phyloP scores from a whole-genome alignment of 2,113 vertebrate species.

The Notarius quadriscutis region DNA sequence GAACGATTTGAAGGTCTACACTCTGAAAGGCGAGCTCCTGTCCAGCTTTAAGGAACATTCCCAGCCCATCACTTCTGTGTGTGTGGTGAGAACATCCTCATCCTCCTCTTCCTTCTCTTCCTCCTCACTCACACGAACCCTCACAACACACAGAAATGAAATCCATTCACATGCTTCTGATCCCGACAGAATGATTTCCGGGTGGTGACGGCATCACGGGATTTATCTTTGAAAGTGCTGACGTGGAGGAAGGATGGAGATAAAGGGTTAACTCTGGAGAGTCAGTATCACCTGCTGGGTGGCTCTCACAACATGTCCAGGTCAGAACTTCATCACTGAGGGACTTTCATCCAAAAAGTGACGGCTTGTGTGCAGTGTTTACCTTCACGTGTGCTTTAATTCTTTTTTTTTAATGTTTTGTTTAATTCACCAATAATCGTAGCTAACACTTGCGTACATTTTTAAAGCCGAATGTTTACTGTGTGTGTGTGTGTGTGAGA shows the following conservation, averaged over 20 bases:
- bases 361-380: not conserved
- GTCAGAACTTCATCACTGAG: conserved; percentile 25
- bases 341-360: too few relatives aligned
- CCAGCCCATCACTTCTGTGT: conserved; percentile 71
- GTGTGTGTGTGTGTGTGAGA: not conserved
- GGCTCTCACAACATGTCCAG: conserved; percentile 74
- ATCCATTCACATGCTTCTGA: not conserved
- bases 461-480: not conserved
- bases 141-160: not conserved
- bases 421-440: not conserved
- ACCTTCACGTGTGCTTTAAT: not conserved
- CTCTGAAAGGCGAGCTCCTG: conserved; percentile 72
- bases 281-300: conserved; percentile 72
- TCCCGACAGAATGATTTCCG: conserved; percentile 67
- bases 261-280: conserved; percentile 60
- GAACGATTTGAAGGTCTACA: conserved; percentile 65
- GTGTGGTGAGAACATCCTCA: conserved; percentile 70
- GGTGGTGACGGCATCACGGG: conserved; percentile 75
- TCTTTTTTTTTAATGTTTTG: too few relatives aligned
- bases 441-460: not conserved
- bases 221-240: conserved; percentile 71
- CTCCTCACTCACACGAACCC: not conserved
- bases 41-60: conserved; percentile 78
- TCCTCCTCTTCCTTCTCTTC: too few relatives aligned
- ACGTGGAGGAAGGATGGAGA: conserved; percentile 69